Evolutionary conservation across 2,113 vertebrate genomes (phyloP), one percentile per base, ranked within the genome.

Genomic region (Poeciliopsis turrubarensis): DNA sequence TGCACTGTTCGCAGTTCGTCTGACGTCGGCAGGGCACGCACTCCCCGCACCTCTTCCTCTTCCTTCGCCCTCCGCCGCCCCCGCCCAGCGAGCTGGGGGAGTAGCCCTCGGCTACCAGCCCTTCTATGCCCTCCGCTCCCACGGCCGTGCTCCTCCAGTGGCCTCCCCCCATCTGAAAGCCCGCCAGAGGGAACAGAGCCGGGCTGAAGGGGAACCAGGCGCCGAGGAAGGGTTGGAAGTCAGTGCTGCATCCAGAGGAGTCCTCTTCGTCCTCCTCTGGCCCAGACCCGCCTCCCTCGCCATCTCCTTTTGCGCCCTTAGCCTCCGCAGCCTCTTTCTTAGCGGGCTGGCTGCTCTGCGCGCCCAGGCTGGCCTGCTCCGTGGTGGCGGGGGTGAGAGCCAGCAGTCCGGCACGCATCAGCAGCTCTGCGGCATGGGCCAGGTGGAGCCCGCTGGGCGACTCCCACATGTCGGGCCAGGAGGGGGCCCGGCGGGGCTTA

Each of bases 1-100:
- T 98, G 95, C 98, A 99, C 95, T 99, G 97, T 95, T 98, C 98
- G 88, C 98, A 99, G 96, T 99, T 99, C 91, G 97, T 97, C 94
- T 97, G 96, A 93, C 98, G 94, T 85, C 97, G 95, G 91, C 98
- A 99, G 61, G 97, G 98, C 67, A 96, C 96, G 83, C 97, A 99
- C 95, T 99, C 96, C 77, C 98, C 98, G n/a, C 98, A 99, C 88
- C 97, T 93, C 95, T 99, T 99, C 92, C 98, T 95, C 94, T 99
- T 99, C 95, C 98, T 97, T 89, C 98, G 96, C 83, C 97, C 96
- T 9, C 96, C 97, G 85, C 95, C 94, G 87, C 96, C 95, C 78
- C 96, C 96, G 12, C 92, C 92, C 62, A 92, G 81, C 3, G 91
- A 93, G 39, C 92, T 66, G 0, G 92, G 91, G 60, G 97, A 97